Conservation (phyloP, 2,797 vertebrate genomes). For the Nothura maculosa region DNA sequence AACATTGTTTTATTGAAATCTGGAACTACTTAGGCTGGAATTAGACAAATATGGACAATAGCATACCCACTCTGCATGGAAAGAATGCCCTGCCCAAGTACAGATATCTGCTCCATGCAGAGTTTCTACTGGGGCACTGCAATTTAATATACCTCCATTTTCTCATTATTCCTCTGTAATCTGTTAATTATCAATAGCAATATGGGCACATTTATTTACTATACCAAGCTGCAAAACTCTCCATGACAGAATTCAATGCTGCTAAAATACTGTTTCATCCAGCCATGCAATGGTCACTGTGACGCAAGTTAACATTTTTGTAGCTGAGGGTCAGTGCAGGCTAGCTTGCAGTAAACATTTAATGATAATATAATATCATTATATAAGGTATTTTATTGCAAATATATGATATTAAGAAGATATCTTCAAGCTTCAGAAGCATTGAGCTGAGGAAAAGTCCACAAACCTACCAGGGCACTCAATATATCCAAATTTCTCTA, state of each 20-base stretch:
- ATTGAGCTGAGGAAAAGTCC: background rate
- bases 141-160: background rate
- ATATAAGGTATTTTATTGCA: too few species aligned
- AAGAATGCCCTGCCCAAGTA: background rate
- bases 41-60: slow-evolving; percentile 55
- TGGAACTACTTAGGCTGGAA: slow-evolving; percentile 61
- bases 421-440: background rate
- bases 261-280: background rate
- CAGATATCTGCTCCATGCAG: background rate
- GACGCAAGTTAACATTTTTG: background rate
- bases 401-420: background rate
- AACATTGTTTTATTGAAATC: slow-evolving; percentile 48
- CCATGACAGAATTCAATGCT: background rate
- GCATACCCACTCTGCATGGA: slow-evolving; percentile 17
- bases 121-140: background rate
- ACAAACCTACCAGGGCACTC: background rate
- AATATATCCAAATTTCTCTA: background rate
- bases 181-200: background rate
- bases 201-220: background rate
- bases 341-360: too few species aligned
- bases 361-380: too few species aligned
- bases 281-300: rapidly evolving
- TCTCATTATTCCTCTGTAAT: background rate
- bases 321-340: too few species aligned
- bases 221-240: background rate